Percentiles rank a stretch among this genome's conserved stretches.
Conservation (phyloP, 1,140 invertebrate species). For the Orius laevigatus region DNA sequence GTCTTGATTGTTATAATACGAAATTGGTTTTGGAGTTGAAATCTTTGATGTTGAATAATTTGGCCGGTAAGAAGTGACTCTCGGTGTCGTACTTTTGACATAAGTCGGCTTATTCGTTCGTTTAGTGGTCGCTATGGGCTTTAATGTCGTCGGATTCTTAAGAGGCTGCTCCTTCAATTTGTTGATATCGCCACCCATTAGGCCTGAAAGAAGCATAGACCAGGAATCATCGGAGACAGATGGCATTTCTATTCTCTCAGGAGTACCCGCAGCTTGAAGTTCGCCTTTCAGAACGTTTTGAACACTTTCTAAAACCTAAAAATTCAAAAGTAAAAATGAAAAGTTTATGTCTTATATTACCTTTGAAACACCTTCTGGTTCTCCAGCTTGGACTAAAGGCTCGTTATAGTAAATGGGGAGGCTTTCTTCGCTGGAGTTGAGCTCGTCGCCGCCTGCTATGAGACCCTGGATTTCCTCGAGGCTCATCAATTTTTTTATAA, state of each 20-base stretch:
- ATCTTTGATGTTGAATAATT: too few species aligned
- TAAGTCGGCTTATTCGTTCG: not conserved
- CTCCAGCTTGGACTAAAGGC: slow-evolving; percentile 20
- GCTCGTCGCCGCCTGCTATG: slow-evolving; percentile 53
- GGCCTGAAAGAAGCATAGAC: slow-evolving; percentile 54
- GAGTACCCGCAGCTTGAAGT: slow-evolving; percentile 46
- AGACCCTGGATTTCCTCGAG: slow-evolving; percentile 65
- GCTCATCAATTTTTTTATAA: slow-evolving; percentile 65
- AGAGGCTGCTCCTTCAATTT: not conserved
- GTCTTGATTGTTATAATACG: too few species aligned
- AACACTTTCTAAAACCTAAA: slow-evolving; percentile 51
- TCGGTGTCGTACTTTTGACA: too few species aligned
- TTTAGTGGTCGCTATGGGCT: not conserved
- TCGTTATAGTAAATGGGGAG: slow-evolving; percentile 21
- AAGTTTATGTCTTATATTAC: not conserved
- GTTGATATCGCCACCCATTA: not conserved
- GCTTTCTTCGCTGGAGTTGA: slow-evolving; percentile 22
- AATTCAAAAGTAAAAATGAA: not conserved
- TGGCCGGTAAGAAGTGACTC: too few species aligned
- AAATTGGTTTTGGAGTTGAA: too few species aligned
- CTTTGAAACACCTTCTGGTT: slow-evolving; percentile 50
- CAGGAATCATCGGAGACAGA: slow-evolving; percentile 51
- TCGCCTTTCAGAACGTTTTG: slow-evolving; percentile 64
- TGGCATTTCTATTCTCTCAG: slow-evolving; percentile 29
- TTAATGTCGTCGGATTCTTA: not conserved